Base-by-base conservation (phyloP, 2,888 invertebrate species). In the Cyrtodaria siliqua region DNA sequence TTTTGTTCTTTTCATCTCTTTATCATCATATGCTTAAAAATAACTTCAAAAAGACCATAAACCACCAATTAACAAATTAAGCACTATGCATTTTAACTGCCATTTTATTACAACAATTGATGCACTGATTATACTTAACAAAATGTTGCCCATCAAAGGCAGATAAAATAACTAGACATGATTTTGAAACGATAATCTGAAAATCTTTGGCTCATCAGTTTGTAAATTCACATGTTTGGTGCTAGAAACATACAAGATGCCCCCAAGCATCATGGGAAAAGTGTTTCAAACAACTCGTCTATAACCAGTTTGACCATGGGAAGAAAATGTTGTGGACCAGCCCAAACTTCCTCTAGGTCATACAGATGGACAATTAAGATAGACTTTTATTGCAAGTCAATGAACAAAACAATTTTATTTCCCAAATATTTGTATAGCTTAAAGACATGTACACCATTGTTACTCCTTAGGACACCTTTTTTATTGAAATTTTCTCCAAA, bases 391-490 rank as follows among this genome's bases (percentile, higher is more conserved):
- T 73, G 63, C 80, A 62, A 73, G 24, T 27, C 26, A 72, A 62
- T 76, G 71, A 68, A 73, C 64, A 66, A 62, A 69, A 59, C 56
- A 70, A 67, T 63, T 76, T 67, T 62, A 71, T 72, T 80, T 77
- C 74, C 73, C 59, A 69, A 70, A 63, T 77, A 71, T 73, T 77
- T 77, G 62, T 59, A 74, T 80, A 80, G 76, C 80, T 80, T 69
- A 29, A 60, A 80, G 80, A 74, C 76, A 80, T 50, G 23, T 59
- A 55, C 49, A 53, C 24, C 8, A 27, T 42, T 4, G 60, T 26
- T 33, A 47, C 47, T 52, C 76, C 72, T 64, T n/a, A 50, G 78
- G 78, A 68, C 50, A 72, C 24, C 24, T 23, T 72, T 77, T 77
- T 72, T 72, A 59, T 72, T n/a, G 24, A 38, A 70, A 55, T 18